Evolutionary conservation across 2,888 invertebrate genomes (phyloP).

Genomic region (Drosophila pseudotakahashii): DNA sequence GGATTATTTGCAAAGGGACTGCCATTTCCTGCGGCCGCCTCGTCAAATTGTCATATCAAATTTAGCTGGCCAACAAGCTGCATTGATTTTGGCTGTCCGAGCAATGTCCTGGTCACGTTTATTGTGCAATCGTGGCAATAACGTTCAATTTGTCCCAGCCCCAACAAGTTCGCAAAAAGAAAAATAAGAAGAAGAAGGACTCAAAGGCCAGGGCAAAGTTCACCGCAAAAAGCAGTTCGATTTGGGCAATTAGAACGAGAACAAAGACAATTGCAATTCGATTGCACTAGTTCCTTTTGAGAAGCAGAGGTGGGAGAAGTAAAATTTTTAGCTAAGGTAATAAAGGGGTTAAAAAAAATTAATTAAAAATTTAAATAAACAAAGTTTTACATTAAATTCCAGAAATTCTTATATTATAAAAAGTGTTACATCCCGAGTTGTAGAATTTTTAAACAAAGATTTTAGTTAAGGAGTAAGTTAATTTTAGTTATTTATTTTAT

Average conservation of each 20-base stretch:
- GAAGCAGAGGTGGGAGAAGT: neutral
- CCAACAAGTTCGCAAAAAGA: neutral
- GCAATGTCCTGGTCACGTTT: constrained; percentile 43
- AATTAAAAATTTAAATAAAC: too few relatives aligned
- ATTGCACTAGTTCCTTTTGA: constrained; percentile 12
- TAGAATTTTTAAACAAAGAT: too few relatives aligned
- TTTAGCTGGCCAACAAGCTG: constrained; percentile 50
- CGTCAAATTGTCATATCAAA: constrained; percentile 57
- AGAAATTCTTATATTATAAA: too few relatives aligned
- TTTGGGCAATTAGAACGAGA: constrained; percentile 58
- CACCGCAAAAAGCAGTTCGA: constrained; percentile 29
- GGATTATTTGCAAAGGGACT: constrained; percentile 5
- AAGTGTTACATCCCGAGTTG: too few relatives aligned
- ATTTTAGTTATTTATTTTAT: too few relatives aligned
- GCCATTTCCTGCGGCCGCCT: too few relatives aligned
- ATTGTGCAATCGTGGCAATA: constrained; percentile 58
- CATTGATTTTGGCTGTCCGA: constrained; percentile 39
- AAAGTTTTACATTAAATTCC: too few relatives aligned
- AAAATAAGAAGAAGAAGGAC: neutral
- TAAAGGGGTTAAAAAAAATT: too few relatives aligned
- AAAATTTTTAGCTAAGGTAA: neutral
- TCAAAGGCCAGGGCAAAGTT: constrained; percentile 11
- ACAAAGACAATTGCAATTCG: constrained; percentile 11
- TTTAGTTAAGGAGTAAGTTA: too few relatives aligned
- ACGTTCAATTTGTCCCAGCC: constrained; percentile 60